These are phyloP conservation scores for Encarsia formosa DNA, from an alignment of 2,888 invertebrate species.

Conservation along the genomic window DNA sequence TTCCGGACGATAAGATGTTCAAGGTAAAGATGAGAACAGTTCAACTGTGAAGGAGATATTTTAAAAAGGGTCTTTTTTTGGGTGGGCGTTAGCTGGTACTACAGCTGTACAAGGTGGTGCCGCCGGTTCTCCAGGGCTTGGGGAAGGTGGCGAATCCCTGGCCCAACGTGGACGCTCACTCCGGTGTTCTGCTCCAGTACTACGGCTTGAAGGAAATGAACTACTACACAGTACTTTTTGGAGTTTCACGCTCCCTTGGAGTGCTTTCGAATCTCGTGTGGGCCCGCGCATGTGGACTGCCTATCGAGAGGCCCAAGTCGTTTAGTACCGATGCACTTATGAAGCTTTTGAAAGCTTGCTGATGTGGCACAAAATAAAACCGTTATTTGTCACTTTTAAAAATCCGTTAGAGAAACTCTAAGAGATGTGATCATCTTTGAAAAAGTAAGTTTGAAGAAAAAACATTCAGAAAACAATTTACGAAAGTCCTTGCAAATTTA, in stretches of 20 bases:
- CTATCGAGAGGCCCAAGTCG: conserved; percentile 81
- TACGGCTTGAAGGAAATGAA: conserved; percentile 86
- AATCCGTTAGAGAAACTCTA: too few species aligned
- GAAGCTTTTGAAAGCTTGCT: conserved; percentile 41
- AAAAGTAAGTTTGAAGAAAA: too few species aligned
- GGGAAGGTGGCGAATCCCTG: conserved; percentile 98
- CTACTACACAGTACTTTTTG: conserved; percentile 87
- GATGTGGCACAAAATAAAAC: too few species aligned
- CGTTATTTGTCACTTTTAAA: too few species aligned
- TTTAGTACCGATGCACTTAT: conserved; percentile 54
- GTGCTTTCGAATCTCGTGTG: conserved; percentile 75
- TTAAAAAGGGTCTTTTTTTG: too few species aligned
- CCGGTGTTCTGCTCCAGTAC: conserved; percentile 71
- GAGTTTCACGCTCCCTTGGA: conserved; percentile 81
- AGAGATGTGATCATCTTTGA: too few species aligned
- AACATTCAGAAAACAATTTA: too few species aligned
- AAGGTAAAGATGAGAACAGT: conserved; percentile 61
- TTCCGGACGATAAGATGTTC: conserved; percentile 88
- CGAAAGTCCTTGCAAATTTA: too few species aligned
- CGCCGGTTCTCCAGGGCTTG: conserved; percentile 83
- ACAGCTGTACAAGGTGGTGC: conserved; percentile 86
- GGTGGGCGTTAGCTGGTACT: conserved; percentile 84
- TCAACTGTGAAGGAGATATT: too few species aligned
- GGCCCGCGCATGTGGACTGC: conserved; percentile 78
- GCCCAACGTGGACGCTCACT: conserved; percentile 98